Conservation (phyloP, 2,113 vertebrate species). For the Nematolebias whitei region DNA sequence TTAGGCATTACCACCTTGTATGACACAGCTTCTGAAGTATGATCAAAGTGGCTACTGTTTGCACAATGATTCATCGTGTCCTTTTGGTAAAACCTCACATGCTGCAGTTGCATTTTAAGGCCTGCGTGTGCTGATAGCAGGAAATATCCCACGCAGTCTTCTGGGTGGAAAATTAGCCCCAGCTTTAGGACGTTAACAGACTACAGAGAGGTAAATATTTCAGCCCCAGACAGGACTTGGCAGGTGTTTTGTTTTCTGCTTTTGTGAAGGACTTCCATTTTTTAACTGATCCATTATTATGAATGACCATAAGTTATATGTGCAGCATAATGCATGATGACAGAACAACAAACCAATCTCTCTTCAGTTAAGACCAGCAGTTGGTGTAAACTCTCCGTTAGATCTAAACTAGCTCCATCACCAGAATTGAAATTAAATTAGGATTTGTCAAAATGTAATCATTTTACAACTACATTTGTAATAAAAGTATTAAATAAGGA, state of each 20-base stretch:
- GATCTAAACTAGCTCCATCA: too few species aligned
- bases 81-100: conserved; percentile 38
- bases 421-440: too few species aligned
- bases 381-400: too few species aligned
- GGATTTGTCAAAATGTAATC: too few species aligned
- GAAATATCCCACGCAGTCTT: conserved; percentile 33
- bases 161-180: conserved; percentile 18
- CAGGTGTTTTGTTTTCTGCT: conserved; percentile 3
- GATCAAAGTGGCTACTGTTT: conserved; percentile 10
- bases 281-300: background rate
- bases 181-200: conserved; percentile 12
- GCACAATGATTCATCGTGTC: conserved; percentile 35
- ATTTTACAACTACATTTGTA: too few species aligned
- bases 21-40: conserved; percentile 17
- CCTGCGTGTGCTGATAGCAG: background rate
- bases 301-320: background rate
- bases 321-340: too few species aligned
- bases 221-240: conserved; percentile 24
- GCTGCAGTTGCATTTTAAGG: conserved; percentile 1
- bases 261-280: background rate
- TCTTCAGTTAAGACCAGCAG: background rate
- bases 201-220: conserved; percentile 19
- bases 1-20: conserved; percentile 3
- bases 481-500: too few species aligned
- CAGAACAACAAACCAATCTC: background rate